Evolutionary conservation across 2,888 invertebrate species (phyloP), one percentile per base, ranked within the genome.

Genomic region (Bimastos eiseni): DNA sequence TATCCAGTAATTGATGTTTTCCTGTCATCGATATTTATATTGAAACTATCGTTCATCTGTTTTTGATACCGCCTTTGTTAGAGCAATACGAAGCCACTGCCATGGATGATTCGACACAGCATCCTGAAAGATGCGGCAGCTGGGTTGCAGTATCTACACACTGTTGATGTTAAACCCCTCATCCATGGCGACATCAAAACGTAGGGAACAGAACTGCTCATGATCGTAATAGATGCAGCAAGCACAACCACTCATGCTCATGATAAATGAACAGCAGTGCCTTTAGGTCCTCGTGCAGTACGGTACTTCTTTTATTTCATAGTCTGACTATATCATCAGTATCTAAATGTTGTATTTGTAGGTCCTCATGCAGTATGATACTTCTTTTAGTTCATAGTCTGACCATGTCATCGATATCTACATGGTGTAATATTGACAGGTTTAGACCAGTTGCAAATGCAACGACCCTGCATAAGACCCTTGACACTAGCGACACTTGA

Each of bases 121-220:
- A 96, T 97, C 91, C 96, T 97, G 92, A 93, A 95, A 89, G 97
- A 97, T 17, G 96, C 97, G 41, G 96, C 97, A 15, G 96, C 96
- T 93, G 97, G 97, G 0, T 95, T 97, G 44, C 96, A 96, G 91
- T 97, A 97, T 94, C 96, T 97, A 89, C 97, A 97, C 93, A 96
- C 96, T 91, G 96, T 96, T 37, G 94, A 94, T 89, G 96, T 96
- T 93, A 95, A 95, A 90, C 96, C 97, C 90, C 96, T 97, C 89
- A 96, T 97, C 91, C 97, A 97, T 95, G 96, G 97, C 88, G 97
- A 97, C 95, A 96, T 97, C 4, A 97, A 97, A 95, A 95, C 95
- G 95, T 95, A 86, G 41, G 90, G 49, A 86, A 86, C 36, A 36
- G 15, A 86, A 70, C 70, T 0, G 13, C 30, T 70, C 70, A 70